phyloP scores from a whole-genome alignment of 2,113 vertebrate species.

The Pangasianodon hypophthalmus region DNA sequence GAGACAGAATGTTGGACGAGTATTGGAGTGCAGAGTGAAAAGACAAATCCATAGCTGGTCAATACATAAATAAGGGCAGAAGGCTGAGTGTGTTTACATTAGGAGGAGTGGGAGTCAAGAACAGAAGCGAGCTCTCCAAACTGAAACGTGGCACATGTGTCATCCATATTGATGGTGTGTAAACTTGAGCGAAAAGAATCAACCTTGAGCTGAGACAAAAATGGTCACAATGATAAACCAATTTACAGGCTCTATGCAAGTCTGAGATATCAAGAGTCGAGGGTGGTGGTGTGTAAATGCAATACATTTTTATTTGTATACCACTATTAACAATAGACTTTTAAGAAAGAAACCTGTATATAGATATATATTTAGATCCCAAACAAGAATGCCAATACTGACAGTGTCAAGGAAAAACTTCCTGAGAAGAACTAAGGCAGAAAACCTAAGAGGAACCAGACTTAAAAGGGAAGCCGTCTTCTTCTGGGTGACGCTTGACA shows the following conservation, averaged over 20 bases:
- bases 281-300: slow-evolving; percentile 24
- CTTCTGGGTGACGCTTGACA: background rate
- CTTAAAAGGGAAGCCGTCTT: background rate
- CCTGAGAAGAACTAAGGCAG: background rate
- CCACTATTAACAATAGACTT: background rate
- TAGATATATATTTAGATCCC: background rate
- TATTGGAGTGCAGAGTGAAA: slow-evolving; percentile 26
- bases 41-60: slow-evolving; percentile 47
- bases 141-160: slow-evolving; percentile 17
- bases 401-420: background rate
- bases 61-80: slow-evolving; percentile 52
- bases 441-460: background rate
- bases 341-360: background rate
- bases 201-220: background rate
- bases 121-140: slow-evolving; percentile 21
- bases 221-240: background rate
- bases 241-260: background rate
- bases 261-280: background rate
- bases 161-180: slow-evolving; percentile 33
- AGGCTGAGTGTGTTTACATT: slow-evolving; percentile 43
- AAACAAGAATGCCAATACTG: background rate
- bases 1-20: slow-evolving; percentile 25
- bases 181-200: slow-evolving; percentile 29
- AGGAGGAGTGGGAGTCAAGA: slow-evolving; percentile 38
- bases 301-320: background rate